Conservation (phyloP, 2,113 vertebrate genomes). For the Apteryx owenii region DNA sequence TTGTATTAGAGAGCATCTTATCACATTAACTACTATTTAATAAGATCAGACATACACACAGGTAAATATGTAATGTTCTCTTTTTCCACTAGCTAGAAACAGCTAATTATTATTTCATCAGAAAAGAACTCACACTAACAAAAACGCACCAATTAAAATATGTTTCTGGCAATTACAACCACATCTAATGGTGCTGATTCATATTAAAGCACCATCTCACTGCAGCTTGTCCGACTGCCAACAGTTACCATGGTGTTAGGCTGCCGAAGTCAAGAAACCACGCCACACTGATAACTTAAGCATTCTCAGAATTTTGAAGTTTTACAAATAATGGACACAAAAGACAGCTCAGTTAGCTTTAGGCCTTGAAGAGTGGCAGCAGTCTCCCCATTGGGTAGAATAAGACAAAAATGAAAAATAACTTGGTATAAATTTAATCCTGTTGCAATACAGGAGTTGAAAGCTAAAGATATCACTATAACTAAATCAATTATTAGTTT, state of each 20-base stretch:
- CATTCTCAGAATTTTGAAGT: neutral
- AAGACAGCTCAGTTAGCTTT: neutral
- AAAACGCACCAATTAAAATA: neutral
- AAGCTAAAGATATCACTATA: rapidly evolving
- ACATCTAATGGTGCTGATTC: neutral
- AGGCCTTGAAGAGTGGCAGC: neutral
- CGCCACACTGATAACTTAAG: neutral
- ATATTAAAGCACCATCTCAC: neutral
- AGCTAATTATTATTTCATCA: neutral
- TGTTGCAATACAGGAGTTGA: rapidly evolving
- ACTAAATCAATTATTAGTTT: neutral
- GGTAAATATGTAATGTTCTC: neutral
- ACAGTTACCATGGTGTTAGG: neutral
- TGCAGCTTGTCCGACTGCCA: neutral
- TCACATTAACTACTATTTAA: neutral
- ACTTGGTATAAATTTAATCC: neutral
- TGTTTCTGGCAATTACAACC: neutral
- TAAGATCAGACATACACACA: neutral
- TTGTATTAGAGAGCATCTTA: neutral
- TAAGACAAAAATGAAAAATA: neutral
- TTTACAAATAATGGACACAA: neutral
- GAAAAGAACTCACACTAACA: neutral
- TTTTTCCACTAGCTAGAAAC: neutral
- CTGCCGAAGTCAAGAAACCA: neutral
- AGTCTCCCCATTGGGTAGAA: rapidly evolving